Base-by-base conservation (phyloP, 2,888 invertebrate genomes). In the Sinodicranocentrus sp. region DNA sequence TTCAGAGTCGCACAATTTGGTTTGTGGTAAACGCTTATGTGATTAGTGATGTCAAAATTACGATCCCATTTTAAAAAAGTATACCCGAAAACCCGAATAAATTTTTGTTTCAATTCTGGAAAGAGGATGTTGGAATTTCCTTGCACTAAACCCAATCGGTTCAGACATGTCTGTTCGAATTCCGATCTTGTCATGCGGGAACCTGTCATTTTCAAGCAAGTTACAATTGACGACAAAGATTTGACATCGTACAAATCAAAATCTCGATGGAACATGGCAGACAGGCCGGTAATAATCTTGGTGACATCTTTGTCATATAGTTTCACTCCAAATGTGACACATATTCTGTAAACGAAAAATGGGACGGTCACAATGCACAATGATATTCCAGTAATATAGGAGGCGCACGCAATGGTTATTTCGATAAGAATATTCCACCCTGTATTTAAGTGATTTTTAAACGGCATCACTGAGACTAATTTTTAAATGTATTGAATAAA, bases 1-100 rank as follows among this genome's bases (percentile, higher is more conserved):
- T n/a, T n/a, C n/a, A n/a, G n/a, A n/a, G n/a, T n/a, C n/a, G n/a
- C n/a, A n/a, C n/a, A n/a, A n/a, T n/a, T n/a, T n/a, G n/a, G n/a
- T n/a, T n/a, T n/a, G n/a, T n/a, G n/a, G 43, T 70, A 44, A 17
- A 57, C 43, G 0, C 6, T 28, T 0, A 79, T 43, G 19, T 84
- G 84, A 19, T 79, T 84, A 1, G 19, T 19, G 8, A 79, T 70
- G 19, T 84, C 28, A 39, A 84, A 84, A 0, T 70, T 13, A 5
- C 79, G 61, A 23, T 84, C 84, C 61, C 61, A 48, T 23, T 70
- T 79, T n/a, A 75, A 59, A 70, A 84, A 84, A 17, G 61, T 28
- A 33, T 84, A 84, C 6, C 84, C 84, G 48, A 67, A 39, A 13
- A 52, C 75, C 39, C 43, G 26, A n/a, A 54, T 44, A 0, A 75